phyloP scores from a whole-genome alignment of 2,888 invertebrate genomes.

The Crepidodera aurea region DNA sequence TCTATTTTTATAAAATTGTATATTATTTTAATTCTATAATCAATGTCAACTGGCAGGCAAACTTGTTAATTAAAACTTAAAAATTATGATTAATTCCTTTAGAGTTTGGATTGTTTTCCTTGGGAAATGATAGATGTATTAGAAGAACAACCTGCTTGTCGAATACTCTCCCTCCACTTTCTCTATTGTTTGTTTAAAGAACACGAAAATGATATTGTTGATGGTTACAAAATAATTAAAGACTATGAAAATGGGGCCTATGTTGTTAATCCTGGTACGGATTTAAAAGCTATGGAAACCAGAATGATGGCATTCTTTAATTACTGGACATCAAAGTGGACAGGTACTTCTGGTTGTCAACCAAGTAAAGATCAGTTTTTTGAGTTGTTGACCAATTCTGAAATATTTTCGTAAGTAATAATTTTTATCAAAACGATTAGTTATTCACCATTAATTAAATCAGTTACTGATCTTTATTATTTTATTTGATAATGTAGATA shows the following conservation, averaged over 20 bases:
- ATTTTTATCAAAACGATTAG: too few species aligned
- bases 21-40: too few species aligned
- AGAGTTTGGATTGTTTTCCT: slow-evolving; percentile 79
- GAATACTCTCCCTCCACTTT: slow-evolving; percentile 78
- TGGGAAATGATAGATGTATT: slow-evolving; percentile 80
- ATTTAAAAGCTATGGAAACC: slow-evolving; percentile 61
- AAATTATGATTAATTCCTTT: too few species aligned
- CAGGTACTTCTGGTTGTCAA: slow-evolving; percentile 59
- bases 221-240: slow-evolving; percentile 66
- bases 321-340: slow-evolving; percentile 64
- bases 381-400: slow-evolving; percentile 63
- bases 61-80: too few species aligned
- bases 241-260: slow-evolving; percentile 65
- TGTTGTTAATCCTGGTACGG: slow-evolving; percentile 74
- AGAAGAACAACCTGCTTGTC: slow-evolving; percentile 71
- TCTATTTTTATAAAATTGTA: too few species aligned
- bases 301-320: slow-evolving; percentile 62
- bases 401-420: slow-evolving; percentile 68
- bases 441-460: too few species aligned
- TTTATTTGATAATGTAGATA: too few species aligned
- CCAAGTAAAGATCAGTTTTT: slow-evolving; percentile 66
- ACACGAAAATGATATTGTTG: slow-evolving; percentile 65
- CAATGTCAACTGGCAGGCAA: too few species aligned
- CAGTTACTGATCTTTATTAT: too few species aligned
- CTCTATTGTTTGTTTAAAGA: slow-evolving; percentile 70